phyloP scores from a whole-genome alignment of 1,140 invertebrate species.

The Anastatus disparis region DNA sequence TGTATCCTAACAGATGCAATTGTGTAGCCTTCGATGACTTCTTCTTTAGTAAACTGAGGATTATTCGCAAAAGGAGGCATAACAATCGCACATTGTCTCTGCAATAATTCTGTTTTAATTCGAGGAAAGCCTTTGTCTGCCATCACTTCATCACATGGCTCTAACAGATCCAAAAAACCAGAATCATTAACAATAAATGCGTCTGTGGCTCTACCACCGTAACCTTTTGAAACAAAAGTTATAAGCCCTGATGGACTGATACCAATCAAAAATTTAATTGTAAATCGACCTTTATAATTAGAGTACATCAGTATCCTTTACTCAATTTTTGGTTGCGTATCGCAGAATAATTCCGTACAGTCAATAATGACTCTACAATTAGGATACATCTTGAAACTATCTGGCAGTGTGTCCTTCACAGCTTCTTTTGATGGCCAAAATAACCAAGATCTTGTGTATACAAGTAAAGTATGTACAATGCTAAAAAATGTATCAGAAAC shows the following conservation, averaged over 20 bases:
- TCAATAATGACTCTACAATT: too few species aligned
- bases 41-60: conserved; percentile 41
- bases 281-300: conserved; percentile 32
- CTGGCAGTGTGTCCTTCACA: too few species aligned
- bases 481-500: too few species aligned
- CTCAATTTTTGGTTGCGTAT: too few species aligned
- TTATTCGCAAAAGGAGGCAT: conserved; percentile 46
- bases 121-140: conserved; percentile 51
- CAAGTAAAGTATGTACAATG: too few species aligned
- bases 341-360: too few species aligned
- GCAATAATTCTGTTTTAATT: conserved; percentile 20
- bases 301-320: conserved; percentile 35
- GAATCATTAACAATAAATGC: conserved; percentile 34
- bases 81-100: conserved; percentile 34
- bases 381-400: too few species aligned
- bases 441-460: too few species aligned
- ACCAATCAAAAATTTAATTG: conserved; percentile 34
- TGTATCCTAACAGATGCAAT: too few species aligned
- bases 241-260: conserved; percentile 5
- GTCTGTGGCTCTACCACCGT: conserved; percentile 31
- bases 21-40: too few species aligned
- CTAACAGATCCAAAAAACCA: conserved; percentile 47
- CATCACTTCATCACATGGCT: conserved; percentile 49
- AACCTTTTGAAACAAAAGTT: conserved; percentile 7
- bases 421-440: too few species aligned